These are phyloP conservation scores for Cyclopterus lumpus DNA, from an alignment of 2,797 vertebrate genomes.

Conservation along the genomic window DNA sequence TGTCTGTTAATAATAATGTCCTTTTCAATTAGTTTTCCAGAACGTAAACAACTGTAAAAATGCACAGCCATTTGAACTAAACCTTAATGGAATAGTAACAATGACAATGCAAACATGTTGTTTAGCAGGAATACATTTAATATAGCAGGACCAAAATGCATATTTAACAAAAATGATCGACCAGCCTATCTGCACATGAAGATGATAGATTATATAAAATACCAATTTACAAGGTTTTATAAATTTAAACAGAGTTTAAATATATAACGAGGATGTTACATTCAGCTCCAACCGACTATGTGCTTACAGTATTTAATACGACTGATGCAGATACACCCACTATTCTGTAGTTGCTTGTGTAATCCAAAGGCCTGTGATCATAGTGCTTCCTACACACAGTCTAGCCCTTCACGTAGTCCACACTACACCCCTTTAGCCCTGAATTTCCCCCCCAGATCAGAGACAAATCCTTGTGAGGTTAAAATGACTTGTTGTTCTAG, in stretches of 20 bases:
- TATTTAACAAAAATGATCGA: background rate
- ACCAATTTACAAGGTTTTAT: background rate
- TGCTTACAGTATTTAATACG: too few relatives aligned
- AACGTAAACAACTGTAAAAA: background rate
- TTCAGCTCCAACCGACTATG: background rate
- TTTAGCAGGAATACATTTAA: background rate
- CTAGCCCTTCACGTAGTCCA: background rate
- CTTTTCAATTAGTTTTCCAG: background rate
- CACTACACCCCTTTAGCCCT: too few relatives aligned
- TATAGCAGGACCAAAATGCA: background rate
- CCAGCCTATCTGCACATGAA: background rate
- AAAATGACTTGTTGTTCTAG: background rate
- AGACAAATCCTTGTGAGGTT: background rate
- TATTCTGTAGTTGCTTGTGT: background rate
- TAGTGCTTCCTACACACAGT: background rate
- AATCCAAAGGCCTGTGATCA: background rate
- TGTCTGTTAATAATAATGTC: background rate
- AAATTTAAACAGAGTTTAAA: background rate
- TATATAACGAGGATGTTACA: background rate
- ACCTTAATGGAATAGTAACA: background rate
- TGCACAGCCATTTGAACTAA: background rate
- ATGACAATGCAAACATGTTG: background rate
- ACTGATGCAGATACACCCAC: background rate
- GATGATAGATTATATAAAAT: background rate
- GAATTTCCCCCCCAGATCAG: background rate